Evolutionary conservation across 2,888 invertebrate species (phyloP), one percentile per base, ranked within the genome.

Genomic region (Unio pictorum): DNA sequence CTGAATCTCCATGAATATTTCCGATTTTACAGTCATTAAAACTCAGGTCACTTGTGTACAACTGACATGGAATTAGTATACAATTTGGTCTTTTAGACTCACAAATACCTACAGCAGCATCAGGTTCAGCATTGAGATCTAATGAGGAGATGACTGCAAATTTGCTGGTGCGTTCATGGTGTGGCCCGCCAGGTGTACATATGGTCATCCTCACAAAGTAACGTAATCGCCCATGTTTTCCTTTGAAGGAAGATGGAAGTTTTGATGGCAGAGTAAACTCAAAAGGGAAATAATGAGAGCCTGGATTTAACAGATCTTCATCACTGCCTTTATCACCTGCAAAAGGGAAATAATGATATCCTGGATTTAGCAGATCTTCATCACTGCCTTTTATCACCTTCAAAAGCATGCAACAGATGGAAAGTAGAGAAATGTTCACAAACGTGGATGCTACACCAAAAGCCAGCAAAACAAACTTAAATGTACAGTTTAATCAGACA

Each of bases 211-310:
- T 79, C 20, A 83, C 85, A 71, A 79, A 86, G 76, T 86, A 86
- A 23, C 86, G 81, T 68, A 86, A 75, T 55, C 85, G 78, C 57
- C 86, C 86, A 76, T 86, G 85, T 75, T 85, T 85, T 66, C 86
- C 85, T 72, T 85, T 86, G 73, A 86, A 86, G 62, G 86, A 86
- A 55, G 85, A 85, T 57, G 86, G 86, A 61, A 86, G 76, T 73
- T 82, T 81, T 34, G 73, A 71, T 56, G 85, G 85, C 67, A 86
- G 76, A 28, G 80, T 82, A 75, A 86, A 86, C 74, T 86, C 86
- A 71, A 86, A 86, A 67, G 86, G 86, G 74, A 86, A 86, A 72
- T 86, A 86, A 73, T 86, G 85, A 8, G 86, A 86, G 26, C 86
- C 86, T n/a, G 86, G 77, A 64, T 86, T 85, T 20, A 86, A 73